Conservation (phyloP, 2,113 vertebrate genomes). For the Hippoglossus stenolepis region DNA sequence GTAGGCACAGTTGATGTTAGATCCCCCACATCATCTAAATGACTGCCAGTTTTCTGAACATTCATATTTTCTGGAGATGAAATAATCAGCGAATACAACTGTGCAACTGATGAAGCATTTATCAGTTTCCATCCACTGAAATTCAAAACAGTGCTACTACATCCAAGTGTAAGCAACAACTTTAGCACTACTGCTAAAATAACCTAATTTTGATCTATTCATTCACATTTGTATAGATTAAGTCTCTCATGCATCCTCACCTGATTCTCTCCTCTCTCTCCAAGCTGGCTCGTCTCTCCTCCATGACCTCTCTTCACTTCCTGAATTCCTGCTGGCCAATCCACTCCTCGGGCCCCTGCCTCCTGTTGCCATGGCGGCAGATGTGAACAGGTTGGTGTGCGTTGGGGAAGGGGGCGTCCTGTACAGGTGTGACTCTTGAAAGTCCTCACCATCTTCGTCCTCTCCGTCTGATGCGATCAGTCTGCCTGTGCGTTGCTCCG, state of each 20-base stretch:
- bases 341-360: slow-evolving; percentile 56
- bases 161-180: neutral
- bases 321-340: slow-evolving; percentile 46
- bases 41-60: slow-evolving; percentile 8
- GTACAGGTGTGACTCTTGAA: slow-evolving; percentile 50
- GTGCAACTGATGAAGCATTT: neutral
- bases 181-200: neutral
- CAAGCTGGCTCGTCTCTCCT: slow-evolving; percentile 85
- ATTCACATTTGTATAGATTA: neutral
- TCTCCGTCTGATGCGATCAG: slow-evolving; percentile 64
- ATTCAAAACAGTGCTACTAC: neutral
- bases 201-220: neutral
- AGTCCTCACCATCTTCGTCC: slow-evolving; percentile 67
- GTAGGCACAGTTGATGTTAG: slow-evolving; percentile 21
- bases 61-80: slow-evolving; percentile 17
- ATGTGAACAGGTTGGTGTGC: slow-evolving; percentile 94
- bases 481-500: slow-evolving; percentile 35
- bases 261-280: slow-evolving; percentile 86
- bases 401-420: slow-evolving; percentile 67
- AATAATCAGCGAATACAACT: slow-evolving; percentile 8
- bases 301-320: slow-evolving; percentile 76
- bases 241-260: slow-evolving; percentile 80
- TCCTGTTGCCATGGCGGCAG: slow-evolving; percentile 84
- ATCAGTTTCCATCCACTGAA: slow-evolving; percentile 8
- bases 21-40: slow-evolving; percentile 27